These are phyloP conservation scores for Conus betulinus DNA, from an alignment of 1,140 invertebrate genomes.

Conservation along the genomic window DNA sequence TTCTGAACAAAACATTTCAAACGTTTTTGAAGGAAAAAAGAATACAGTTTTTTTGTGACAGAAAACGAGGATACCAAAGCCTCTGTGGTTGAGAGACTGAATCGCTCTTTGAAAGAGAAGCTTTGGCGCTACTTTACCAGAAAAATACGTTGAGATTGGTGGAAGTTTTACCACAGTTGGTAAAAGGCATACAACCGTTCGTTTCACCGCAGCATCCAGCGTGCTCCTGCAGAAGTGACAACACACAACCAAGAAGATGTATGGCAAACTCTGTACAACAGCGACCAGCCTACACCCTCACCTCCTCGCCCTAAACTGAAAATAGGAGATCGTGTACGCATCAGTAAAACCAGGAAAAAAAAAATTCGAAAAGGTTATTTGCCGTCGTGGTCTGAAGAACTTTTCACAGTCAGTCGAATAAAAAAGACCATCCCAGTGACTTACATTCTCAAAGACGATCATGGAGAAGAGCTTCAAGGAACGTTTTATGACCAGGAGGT, in stretches of 20 bases:
- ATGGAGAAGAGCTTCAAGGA: background rate
- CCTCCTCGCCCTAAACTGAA: background rate
- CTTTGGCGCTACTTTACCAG: slow-evolving; percentile 75
- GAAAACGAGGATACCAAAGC: slow-evolving; percentile 74
- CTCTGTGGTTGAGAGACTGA: slow-evolving; percentile 75
- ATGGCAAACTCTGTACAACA: slow-evolving; percentile 6
- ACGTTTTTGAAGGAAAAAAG: slow-evolving; percentile 32
- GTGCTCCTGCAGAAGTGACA: too few species aligned
- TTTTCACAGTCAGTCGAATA: background rate
- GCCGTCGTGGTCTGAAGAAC: background rate
- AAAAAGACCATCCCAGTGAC: background rate
- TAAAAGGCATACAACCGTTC: slow-evolving; percentile 72
- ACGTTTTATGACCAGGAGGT: background rate
- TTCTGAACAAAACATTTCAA: slow-evolving; percentile 43
- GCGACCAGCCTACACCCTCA: background rate
- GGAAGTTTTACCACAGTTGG: slow-evolving; percentile 50
- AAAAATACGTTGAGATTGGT: slow-evolving; percentile 71
- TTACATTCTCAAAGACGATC: slow-evolving; percentile 1
- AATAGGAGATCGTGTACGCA: background rate
- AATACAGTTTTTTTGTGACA: background rate
- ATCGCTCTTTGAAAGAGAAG: slow-evolving; percentile 74
- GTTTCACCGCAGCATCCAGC: slow-evolving; percentile 72
- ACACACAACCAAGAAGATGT: slow-evolving; percentile 16
- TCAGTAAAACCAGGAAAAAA: background rate
- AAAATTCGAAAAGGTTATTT: slow-evolving; percentile 5